phyloP scores from a whole-genome alignment of 2,888 invertebrate species.

The Deilephila porcellus region DNA sequence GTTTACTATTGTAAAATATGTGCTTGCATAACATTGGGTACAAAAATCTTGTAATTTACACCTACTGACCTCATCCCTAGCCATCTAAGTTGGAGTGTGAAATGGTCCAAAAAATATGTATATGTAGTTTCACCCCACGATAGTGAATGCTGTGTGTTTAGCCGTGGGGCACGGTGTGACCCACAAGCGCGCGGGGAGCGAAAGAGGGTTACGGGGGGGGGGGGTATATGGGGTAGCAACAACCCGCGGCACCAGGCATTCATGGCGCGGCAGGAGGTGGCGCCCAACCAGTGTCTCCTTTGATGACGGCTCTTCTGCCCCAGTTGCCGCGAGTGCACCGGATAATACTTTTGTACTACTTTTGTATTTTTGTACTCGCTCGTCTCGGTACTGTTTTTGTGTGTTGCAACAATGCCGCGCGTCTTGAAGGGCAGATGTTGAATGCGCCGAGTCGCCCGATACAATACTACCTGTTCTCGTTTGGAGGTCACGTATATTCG shows the following conservation, averaged over 20 bases:
- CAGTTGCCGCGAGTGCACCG: slow-evolving; percentile 59
- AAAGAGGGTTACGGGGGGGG: neutral
- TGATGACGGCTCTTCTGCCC: slow-evolving; percentile 65
- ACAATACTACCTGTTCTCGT: neutral
- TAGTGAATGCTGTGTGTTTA: neutral
- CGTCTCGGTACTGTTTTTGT: slow-evolving; percentile 40
- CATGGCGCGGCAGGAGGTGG: slow-evolving; percentile 62
- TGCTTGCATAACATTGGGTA: neutral
- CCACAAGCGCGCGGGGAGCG: slow-evolving; percentile 37
- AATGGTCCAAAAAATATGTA: neutral
- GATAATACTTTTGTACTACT: slow-evolving; percentile 57
- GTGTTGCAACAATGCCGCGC: slow-evolving; percentile 14
- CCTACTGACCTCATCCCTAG: neutral
- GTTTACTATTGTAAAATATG: no score
- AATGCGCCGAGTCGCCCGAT: slow-evolving; percentile 10
- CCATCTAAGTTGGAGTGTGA: neutral
- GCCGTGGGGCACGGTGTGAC: slow-evolving; percentile 15
- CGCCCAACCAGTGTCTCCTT: slow-evolving; percentile 58
- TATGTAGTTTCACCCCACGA: neutral
- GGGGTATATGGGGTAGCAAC: neutral
- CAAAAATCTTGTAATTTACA: neutral
- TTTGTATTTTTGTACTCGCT: slow-evolving; percentile 39
- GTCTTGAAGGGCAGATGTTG: slow-evolving; percentile 21
- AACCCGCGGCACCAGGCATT: slow-evolving; percentile 55
- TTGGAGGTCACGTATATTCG: slow-evolving; percentile 2